A percentile compares a stretch with the other conserved stretches of the same genome.
Evolutionary conservation across 2,797 vertebrate genomes (phyloP).

Genomic region (Tadarida brasiliensis): DNA sequence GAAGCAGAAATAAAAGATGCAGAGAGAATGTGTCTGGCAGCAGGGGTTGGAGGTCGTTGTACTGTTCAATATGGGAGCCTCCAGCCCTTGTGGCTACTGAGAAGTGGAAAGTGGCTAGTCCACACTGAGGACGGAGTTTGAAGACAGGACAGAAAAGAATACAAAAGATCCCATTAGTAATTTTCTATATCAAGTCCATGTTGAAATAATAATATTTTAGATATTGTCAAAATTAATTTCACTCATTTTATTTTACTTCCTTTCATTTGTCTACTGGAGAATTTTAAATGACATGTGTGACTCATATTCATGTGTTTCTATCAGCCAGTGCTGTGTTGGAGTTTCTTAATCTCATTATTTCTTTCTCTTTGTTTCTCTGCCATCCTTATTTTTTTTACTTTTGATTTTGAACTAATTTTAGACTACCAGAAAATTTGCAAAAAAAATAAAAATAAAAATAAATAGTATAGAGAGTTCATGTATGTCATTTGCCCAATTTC

Average conservation of each 20-base stretch:
- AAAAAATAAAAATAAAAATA: not conserved
- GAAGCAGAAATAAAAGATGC: not conserved
- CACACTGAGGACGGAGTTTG: not conserved
- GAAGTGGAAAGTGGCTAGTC: not conserved
- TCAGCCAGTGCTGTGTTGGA: not conserved
- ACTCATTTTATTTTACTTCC: not conserved
- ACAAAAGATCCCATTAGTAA: not conserved
- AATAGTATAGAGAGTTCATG: not conserved
- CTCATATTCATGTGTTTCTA: not conserved
- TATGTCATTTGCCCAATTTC: not conserved
- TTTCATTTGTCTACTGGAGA: not conserved
- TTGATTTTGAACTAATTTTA: slow-evolving; percentile 24
- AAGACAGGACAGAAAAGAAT: not conserved
- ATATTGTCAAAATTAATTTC: not conserved
- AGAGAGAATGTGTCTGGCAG: not conserved
- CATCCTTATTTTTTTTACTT: not conserved
- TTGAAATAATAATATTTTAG: not conserved
- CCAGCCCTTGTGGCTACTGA: not conserved
- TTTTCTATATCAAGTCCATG: not conserved
- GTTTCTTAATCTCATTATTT: not conserved
- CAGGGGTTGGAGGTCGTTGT: not conserved
- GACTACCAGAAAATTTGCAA: not conserved
- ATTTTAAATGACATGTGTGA: not conserved
- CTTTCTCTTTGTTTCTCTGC: not conserved
- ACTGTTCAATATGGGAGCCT: not conserved